Percentiles rank a stretch among this genome's conserved stretches.
phyloP scores from a whole-genome alignment of 2,797 vertebrate genomes.

The Clarias laeviceps region DNA sequence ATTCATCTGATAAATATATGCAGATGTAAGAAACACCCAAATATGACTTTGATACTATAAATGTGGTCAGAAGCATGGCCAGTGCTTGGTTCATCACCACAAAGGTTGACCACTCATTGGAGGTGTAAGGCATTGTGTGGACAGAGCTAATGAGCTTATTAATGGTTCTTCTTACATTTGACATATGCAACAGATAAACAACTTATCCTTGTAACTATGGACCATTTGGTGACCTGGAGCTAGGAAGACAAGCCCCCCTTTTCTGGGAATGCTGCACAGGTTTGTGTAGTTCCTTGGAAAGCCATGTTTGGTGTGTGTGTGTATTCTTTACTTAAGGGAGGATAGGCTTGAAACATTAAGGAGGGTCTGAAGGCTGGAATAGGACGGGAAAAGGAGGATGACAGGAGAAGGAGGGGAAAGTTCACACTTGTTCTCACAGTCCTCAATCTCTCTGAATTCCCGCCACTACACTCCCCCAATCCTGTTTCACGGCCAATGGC shows the following conservation, averaged over 20 bases:
- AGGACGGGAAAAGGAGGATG: conserved; percentile 21
- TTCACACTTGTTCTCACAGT: conserved; percentile 55
- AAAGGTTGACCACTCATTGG: background rate
- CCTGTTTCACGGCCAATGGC: conserved; percentile 58
- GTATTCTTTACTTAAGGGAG: conserved; percentile 13
- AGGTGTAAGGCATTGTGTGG: background rate
- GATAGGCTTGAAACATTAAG: background rate
- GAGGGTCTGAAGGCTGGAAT: conserved; percentile 16
- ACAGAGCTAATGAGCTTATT: background rate
- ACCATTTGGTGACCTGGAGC: background rate
- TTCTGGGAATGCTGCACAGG: background rate
- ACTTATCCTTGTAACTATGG: background rate
- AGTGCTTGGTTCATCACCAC: background rate
- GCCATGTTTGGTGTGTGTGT: conserved; percentile 10
- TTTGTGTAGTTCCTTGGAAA: background rate
- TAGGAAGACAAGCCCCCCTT: background rate
- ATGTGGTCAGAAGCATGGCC: background rate
- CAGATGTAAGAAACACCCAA: background rate
- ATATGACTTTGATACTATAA: background rate
- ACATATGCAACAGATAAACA: background rate
- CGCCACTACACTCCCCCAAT: conserved; percentile 56
- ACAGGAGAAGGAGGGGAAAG: conserved; percentile 24
- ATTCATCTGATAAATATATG: background rate
- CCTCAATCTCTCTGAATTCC: conserved; percentile 50
- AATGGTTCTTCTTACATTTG: background rate